phyloP scores from a whole-genome alignment of 2,113 vertebrate genomes.

The Columbina picui region DNA sequence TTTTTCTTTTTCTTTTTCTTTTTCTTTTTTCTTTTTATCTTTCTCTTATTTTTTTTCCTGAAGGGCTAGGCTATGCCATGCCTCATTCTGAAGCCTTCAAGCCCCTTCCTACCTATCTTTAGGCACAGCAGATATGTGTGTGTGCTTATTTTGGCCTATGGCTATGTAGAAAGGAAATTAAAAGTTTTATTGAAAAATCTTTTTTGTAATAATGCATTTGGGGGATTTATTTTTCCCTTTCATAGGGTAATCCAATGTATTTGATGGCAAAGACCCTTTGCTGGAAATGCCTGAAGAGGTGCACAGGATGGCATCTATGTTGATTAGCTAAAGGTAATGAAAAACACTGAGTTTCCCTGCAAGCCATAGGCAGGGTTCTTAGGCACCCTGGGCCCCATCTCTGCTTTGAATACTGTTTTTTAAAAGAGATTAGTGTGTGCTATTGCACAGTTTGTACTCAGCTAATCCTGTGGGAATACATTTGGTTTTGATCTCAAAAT shows the following conservation, averaged over 20 bases:
- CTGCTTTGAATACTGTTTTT: not conserved
- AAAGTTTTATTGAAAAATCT: not conserved
- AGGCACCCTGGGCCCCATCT: too few relatives aligned
- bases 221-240: not conserved
- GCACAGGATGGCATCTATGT: rapidly evolving
- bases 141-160: not conserved
- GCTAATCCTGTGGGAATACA: not conserved
- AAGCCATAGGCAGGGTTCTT: not conserved
- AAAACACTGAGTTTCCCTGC: not conserved
- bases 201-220: not conserved
- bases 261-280: not conserved
- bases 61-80: not conserved
- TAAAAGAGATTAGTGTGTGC: not conserved
- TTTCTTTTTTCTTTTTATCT: too few relatives aligned
- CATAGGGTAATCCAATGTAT: not conserved
- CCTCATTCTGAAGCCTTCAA: not conserved
- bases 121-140: not conserved
- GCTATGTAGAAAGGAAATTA: not conserved
- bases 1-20: too few relatives aligned
- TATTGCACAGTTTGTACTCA: not conserved
- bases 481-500: not conserved
- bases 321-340: not conserved
- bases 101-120: not conserved
- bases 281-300: not conserved
- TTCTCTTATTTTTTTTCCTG: not conserved